Base-by-base conservation (phyloP, 2,113 vertebrate genomes). In the Muscicapa adusta region DNA sequence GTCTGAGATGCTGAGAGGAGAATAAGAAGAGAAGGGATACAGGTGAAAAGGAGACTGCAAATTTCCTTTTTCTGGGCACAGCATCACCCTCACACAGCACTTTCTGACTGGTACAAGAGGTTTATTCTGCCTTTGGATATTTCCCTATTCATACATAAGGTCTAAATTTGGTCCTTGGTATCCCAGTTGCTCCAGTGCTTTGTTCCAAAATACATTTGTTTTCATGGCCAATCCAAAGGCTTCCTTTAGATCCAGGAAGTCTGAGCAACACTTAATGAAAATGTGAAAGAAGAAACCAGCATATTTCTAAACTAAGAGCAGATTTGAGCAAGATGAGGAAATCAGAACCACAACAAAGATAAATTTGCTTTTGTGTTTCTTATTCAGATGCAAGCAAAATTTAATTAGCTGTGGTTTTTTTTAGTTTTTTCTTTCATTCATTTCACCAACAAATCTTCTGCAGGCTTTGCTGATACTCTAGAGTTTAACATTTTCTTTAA, bases 261-360 rank as follows among this genome's bases (percentile, higher is more conserved):
- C 74, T 78, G 63, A 89, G 82, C 24, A 93, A 70, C 47, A 18
- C 65, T 76, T 78, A 90, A 77, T 58, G 85, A 93, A 94, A 96
- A 96, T 50, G 19, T 89, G 89, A 92, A 85, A 95, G 84, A 74
- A 94, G 87, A 91, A 93, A 58, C 78, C 57, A 42, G 62, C 34
- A 22, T 91, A 80, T 82, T 93, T 93, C 60, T 95, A 95, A 94
- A 94, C 95, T 80, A 90, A 63, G 47, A 91, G 86, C 96, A 96
- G 91, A 94, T 89, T 93, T 89, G 67, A 82, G 38, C 50, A 95
- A 71, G 50, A 92, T 88, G 60, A 75, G 72, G 92, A 92, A 93
- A 91, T 85, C 67, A 1, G 78, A 96, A 94, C 93, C 91, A 94
- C 87, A 83, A 78, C 75, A 92, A 95, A 96, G 95, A 63, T 70